Conservation (phyloP, 2,888 invertebrate genomes). For the Cosmopolites sordidus region DNA sequence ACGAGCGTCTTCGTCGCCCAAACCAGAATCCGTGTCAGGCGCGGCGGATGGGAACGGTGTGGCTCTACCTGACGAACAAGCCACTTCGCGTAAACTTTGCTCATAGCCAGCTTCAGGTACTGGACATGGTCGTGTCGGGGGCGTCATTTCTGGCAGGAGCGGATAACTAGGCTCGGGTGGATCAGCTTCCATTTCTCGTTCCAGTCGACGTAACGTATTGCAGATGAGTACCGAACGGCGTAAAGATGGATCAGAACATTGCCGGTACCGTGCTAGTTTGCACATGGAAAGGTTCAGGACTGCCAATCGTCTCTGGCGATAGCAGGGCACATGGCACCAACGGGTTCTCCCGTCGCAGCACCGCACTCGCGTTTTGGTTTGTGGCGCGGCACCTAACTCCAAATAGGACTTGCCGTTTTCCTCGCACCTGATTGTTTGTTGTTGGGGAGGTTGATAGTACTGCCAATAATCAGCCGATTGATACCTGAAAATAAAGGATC, state of each 20-base stretch:
- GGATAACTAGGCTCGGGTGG: constrained; percentile 50
- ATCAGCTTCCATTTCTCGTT: constrained; percentile 79
- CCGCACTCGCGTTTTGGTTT: constrained; percentile 33
- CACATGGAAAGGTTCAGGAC: constrained; percentile 90
- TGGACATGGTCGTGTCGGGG: constrained; percentile 40
- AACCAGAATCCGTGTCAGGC: constrained; percentile 68
- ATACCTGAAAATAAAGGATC: constrained; percentile 37
- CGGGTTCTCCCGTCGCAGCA: constrained; percentile 48
- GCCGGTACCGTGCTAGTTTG: constrained; percentile 81
- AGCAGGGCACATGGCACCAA: constrained; percentile 80
- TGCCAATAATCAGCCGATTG: constrained; percentile 48
- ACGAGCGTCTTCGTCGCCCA: constrained; percentile 60
- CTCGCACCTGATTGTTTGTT: constrained; percentile 80
- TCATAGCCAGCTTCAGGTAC: constrained; percentile 40
- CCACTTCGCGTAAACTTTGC: constrained; percentile 50
- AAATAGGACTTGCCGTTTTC: constrained; percentile 88
- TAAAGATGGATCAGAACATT: constrained; percentile 84
- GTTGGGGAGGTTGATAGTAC: constrained; percentile 54
- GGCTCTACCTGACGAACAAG: constrained; percentile 56
- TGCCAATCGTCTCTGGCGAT: constrained; percentile 79
- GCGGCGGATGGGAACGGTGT: constrained; percentile 63
- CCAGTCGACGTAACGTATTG: constrained; percentile 73
- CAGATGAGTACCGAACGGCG: constrained; percentile 89
- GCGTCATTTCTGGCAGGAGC: constrained; percentile 48
- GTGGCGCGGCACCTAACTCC: constrained; percentile 68